Conservation (phyloP, 2,888 invertebrate genomes). For the Allacma fusca region DNA sequence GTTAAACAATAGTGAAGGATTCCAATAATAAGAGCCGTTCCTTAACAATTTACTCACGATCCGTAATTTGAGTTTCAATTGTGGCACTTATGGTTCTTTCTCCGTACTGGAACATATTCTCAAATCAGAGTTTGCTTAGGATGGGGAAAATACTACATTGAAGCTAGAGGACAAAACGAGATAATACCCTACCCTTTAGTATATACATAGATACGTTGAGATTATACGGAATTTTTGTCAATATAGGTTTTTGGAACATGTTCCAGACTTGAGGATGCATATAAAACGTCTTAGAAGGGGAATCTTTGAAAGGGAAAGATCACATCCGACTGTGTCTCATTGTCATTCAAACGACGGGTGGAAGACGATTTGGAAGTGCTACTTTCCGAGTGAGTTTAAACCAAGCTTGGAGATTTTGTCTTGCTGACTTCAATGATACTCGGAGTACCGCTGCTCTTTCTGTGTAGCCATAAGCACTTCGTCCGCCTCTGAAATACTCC, state of each 20-base stretch:
- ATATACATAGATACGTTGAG: too few relatives aligned
- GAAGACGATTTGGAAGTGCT: conserved; percentile 29
- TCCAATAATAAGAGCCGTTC: not conserved
- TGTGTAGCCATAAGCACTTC: too few relatives aligned
- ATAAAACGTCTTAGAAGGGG: not conserved
- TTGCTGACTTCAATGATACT: too few relatives aligned
- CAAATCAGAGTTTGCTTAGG: too few relatives aligned
- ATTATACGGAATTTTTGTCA: too few relatives aligned
- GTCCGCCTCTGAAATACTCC: too few relatives aligned
- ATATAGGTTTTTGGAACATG: not conserved
- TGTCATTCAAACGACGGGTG: conserved; percentile 19
- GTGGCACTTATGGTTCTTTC: not conserved
- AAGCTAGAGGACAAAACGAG: too few relatives aligned
- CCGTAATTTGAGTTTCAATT: not conserved
- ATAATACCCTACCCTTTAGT: too few relatives aligned
- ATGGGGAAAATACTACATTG: too few relatives aligned
- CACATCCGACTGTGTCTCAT: conserved; percentile 2
- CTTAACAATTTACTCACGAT: not conserved
- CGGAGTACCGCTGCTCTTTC: too few relatives aligned
- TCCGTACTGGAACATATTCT: too few relatives aligned
- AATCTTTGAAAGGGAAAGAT: not conserved
- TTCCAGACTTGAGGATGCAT: not conserved
- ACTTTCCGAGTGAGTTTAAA: not conserved
- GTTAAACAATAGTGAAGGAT: not conserved
- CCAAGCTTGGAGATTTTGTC: not conserved